phyloP scores from a whole-genome alignment of 2,797 vertebrate species.

The Aeoliscus strigatus region DNA sequence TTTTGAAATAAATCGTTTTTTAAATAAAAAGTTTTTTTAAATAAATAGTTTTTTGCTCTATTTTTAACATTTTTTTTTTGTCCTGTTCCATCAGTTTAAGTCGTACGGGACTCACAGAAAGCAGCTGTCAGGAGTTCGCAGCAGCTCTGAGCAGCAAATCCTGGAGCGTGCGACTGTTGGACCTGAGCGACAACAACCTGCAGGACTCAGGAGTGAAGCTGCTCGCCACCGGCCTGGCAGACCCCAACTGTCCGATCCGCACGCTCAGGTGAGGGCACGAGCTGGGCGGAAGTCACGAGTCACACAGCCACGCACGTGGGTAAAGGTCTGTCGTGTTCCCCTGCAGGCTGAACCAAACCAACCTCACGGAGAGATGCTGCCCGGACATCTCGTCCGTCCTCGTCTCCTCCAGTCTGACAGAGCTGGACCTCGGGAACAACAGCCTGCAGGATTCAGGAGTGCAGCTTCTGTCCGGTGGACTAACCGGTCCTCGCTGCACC shows the following conservation, averaged over 20 bases:
- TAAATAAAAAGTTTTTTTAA: no score
- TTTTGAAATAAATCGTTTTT: no score
- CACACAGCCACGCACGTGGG: no score
- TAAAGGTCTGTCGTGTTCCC: no score
- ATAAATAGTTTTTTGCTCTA: no score
- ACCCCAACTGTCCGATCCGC: background rate
- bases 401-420: background rate
- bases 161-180: background rate
- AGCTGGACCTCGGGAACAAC: constrained; percentile 15
- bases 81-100: background rate
- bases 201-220: constrained; percentile 6
- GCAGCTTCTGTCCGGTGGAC: constrained; percentile 1
- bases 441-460: constrained; percentile 10
- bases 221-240: constrained; percentile 2
- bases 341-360: constrained; percentile 13
- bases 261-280: constrained; percentile 9
- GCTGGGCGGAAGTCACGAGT: no score
- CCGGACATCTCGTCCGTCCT: constrained; percentile 1
- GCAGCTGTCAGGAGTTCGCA: background rate
- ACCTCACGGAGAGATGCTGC: constrained; percentile 12
- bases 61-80: background rate
- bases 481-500: constrained; percentile 2
- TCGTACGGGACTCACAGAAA: constrained; percentile 7
- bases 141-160: background rate
- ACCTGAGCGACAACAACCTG: constrained; percentile 18